Conservation (phyloP, 1,140 invertebrate genomes). For the Meloidogyne hapla region DNA sequence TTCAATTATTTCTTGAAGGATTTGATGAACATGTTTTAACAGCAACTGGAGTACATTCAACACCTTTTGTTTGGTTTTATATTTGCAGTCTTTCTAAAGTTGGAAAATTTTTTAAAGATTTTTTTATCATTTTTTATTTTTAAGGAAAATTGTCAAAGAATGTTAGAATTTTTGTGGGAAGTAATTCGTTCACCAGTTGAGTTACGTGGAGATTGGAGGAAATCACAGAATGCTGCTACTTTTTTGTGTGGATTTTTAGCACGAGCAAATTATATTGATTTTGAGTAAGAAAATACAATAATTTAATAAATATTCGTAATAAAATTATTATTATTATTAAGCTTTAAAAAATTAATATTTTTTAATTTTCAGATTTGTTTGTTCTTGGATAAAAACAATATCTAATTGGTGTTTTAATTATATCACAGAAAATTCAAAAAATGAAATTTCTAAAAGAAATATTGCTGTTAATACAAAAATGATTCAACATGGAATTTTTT, state of each 20-base stretch:
- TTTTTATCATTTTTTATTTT: not conserved
- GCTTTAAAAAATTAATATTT: not conserved
- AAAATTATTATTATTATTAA: too few species aligned
- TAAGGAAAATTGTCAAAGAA: constrained; percentile 25
- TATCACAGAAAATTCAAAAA: constrained; percentile 25
- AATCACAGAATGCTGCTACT: constrained; percentile 45
- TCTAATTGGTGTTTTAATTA: constrained; percentile 40
- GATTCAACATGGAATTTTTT: constrained; percentile 50
- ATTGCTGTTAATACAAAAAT: not conserved
- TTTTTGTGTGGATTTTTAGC: constrained; percentile 47
- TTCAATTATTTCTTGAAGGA: constrained; percentile 11
- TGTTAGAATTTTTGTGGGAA: constrained; percentile 42
- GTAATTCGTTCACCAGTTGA: constrained; percentile 29
- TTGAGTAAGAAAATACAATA: constrained; percentile 30
- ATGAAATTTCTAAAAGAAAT: not conserved
- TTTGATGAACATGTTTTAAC: constrained; percentile 36
- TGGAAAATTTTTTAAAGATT: constrained; percentile 15
- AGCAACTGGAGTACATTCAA: constrained; percentile 26
- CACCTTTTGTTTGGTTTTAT: constrained; percentile 51
- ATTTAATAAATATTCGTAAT: not conserved
- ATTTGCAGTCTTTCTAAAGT: constrained; percentile 44
- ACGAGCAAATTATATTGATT: constrained; percentile 37
- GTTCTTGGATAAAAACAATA: constrained; percentile 40
- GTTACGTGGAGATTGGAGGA: constrained; percentile 45
- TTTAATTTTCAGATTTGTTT: constrained; percentile 34